Base-by-base conservation (phyloP, 2,113 vertebrate genomes). In the Hydropotes inermis region DNA sequence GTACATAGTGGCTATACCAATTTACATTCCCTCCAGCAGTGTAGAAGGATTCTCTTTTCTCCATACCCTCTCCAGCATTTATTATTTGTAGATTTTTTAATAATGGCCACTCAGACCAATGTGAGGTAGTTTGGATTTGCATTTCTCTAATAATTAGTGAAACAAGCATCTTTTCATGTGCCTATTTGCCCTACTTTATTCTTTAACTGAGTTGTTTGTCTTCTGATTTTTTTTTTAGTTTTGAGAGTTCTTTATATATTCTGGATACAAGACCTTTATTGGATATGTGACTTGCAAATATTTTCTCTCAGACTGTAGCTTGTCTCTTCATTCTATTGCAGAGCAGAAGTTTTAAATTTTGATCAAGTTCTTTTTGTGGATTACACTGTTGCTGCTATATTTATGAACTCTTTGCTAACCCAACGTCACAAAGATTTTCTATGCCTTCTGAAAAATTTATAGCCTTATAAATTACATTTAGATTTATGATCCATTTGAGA, bases 221-320 rank as follows among this genome's bases (percentile, higher is more conserved):
- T 96, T 94, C 58, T 78, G 47, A 85, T 74, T 43, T 43, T 50
- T 36, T 50, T 86, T 91, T 79, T 83, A 30, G 27, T 91, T 82
- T 91, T 95, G 67, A 86, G 81, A 45, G 25, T 54, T 81, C 30
- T 95, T 93, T 95, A 85, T 58, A 47, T 97, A 89, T 76, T 86
- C 23, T 91, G 39, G 28, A 91, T 70, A 81, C 3, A 96, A 96
- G 30, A 82, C 47, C 17, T 82, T 97, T 91, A 76, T 36, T 89
- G 28, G 15, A 81, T 94, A 54, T 82, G 16, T 84, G 43, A 54
- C 57, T 78, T 93, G 11, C 1, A 43, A 47, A 91, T 87, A 67
- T 76, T 91, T 93, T 91, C 74, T 89, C 79, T 50, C 30, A 50
- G 58, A 61, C 43, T 61, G 2, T 58, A 67, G n/a, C 28, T 79